These are phyloP conservation scores for Watsonalla cultraria DNA, from an alignment of 2,888 invertebrate genomes.

Conservation along the genomic window DNA sequence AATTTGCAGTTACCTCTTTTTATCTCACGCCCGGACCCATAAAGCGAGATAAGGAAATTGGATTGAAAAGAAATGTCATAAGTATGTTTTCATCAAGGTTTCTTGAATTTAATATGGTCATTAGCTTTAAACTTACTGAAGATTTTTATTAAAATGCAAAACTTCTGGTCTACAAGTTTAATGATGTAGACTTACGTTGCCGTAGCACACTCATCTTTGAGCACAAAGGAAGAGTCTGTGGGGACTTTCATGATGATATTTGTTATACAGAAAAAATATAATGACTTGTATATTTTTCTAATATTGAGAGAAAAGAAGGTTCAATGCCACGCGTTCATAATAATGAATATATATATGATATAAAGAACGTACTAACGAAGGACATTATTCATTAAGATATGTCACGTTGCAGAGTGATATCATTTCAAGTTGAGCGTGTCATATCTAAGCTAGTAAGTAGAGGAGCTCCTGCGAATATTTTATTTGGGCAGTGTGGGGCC, in stretches of 20 bases:
- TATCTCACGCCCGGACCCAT: constrained; percentile 60
- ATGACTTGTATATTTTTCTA: too few relatives aligned
- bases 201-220: too few relatives aligned
- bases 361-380: too few relatives aligned
- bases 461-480: constrained; percentile 63
- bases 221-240: too few relatives aligned
- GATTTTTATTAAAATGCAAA: too few relatives aligned
- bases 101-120: neutral
- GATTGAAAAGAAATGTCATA: constrained; percentile 41
- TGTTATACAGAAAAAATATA: too few relatives aligned
- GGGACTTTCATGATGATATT: too few relatives aligned
- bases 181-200: too few relatives aligned
- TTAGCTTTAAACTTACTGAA: neutral
- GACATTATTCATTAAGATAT: neutral
- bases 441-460: constrained; percentile 58
- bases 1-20: constrained; percentile 73
- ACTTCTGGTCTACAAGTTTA: too few relatives aligned
- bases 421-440: constrained; percentile 31
- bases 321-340: too few relatives aligned
- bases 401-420: constrained; percentile 38
- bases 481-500: constrained; percentile 66
- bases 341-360: too few relatives aligned
- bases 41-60: constrained; percentile 65
- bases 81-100: constrained; percentile 6
- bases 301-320: too few relatives aligned